Percentiles rank a stretch among this genome's conserved stretches.
Conservation (phyloP, 2,113 vertebrate species). For the Oxyura jamaicensis region DNA sequence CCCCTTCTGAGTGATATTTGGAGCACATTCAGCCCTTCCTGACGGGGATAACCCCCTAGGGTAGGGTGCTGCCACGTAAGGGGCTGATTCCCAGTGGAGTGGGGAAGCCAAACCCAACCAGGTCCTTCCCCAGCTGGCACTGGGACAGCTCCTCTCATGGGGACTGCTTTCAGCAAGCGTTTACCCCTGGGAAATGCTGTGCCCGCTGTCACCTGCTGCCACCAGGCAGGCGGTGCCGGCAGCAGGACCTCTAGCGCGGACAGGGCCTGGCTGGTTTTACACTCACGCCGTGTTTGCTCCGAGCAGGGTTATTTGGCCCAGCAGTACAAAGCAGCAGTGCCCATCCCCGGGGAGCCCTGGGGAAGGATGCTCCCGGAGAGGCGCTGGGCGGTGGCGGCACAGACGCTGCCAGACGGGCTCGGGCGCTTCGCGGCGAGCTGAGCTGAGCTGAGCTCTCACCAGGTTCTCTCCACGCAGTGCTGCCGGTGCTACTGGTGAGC, state of each 20-base stretch:
- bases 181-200: not conserved
- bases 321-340: not conserved
- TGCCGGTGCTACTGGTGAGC: not conserved
- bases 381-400: not conserved
- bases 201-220: accelerated
- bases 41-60: not conserved
- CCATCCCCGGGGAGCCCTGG: accelerated
- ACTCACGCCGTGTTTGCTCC: not conserved
- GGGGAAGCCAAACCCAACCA: not conserved
- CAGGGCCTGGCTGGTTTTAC: not conserved
- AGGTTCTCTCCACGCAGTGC: not conserved
- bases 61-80: not conserved
- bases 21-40: not conserved
- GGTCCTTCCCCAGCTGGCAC: not conserved
- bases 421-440: not conserved
- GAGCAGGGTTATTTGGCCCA: not conserved
- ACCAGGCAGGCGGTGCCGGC: not conserved
- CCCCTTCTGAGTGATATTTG: accelerated
- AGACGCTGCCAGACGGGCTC: constrained; percentile 9
- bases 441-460: not conserved
- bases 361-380: not conserved
- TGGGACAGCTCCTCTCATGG: not conserved
- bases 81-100: not conserved
- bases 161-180: not conserved
- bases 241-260: not conserved